Percentiles rank a stretch among this genome's conserved stretches.
These are phyloP conservation scores for Pteromalus puparum DNA, from an alignment of 1,140 invertebrate species.

Conservation along the genomic window DNA sequence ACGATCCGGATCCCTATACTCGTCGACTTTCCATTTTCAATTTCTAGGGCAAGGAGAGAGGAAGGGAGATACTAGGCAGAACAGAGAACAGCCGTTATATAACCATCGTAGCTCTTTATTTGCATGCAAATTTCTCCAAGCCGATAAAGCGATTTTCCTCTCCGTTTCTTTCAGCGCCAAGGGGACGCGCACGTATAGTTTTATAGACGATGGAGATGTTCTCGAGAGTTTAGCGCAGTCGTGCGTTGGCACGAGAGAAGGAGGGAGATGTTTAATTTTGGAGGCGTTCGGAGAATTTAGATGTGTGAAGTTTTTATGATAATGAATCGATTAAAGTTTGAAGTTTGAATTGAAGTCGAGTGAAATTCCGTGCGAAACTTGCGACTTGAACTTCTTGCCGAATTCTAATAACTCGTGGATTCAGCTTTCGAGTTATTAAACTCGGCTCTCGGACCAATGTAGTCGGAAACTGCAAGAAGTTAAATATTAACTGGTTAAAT, in stretches of 20 bases:
- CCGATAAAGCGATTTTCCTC: conserved; percentile 10
- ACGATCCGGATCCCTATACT: conserved; percentile 10
- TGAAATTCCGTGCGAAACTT: no score
- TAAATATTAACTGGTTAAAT: no score
- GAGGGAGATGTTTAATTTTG: no score
- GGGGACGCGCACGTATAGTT: background rate
- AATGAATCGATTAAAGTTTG: background rate
- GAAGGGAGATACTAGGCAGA: background rate
- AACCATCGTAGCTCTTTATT: background rate
- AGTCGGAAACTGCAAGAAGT: background rate
- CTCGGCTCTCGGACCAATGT: no score
- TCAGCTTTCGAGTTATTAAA: background rate
- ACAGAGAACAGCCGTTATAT: background rate
- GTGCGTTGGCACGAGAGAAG: no score
- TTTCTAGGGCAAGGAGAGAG: conserved; percentile 11
- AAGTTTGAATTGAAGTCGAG: background rate
- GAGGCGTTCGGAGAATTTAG: no score
- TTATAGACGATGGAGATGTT: background rate
- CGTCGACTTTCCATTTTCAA: conserved; percentile 34
- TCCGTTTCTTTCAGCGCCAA: background rate
- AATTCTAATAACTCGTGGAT: background rate
- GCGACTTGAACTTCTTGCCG: background rate
- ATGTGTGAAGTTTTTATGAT: no score
- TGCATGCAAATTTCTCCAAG: conserved; percentile 13
- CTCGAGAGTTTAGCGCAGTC: background rate